These are phyloP conservation scores for Nebria brevicollis DNA, from an alignment of 2,888 invertebrate genomes.

Conservation along the genomic window DNA sequence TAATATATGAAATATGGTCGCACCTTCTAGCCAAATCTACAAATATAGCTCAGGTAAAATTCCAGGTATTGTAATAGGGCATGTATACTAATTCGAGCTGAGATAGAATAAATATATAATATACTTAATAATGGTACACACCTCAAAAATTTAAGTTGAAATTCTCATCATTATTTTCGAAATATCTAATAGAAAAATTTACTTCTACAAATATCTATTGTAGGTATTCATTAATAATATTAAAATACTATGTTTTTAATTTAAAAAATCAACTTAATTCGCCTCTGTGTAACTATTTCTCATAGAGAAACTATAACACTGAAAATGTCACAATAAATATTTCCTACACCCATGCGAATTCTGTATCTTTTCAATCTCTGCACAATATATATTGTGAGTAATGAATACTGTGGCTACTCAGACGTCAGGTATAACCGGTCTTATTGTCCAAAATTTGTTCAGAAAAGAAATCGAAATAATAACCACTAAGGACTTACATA, in stretches of 20 bases:
- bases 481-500: background rate
- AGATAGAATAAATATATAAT: background rate
- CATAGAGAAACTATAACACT: background rate
- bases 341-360: background rate
- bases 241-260: too few species aligned
- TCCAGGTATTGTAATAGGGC: background rate
- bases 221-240: too few species aligned
- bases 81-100: background rate
- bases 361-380: background rate
- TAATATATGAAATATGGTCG: background rate
- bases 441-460: slow-evolving; percentile 16
- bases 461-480: background rate
- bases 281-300: background rate
- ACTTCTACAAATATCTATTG: too few species aligned
- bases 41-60: background rate
- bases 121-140: background rate
- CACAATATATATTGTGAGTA: background rate
- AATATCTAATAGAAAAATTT: background rate
- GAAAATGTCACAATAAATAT: slow-evolving; percentile 30
- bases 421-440: slow-evolving; percentile 18
- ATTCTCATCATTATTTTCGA: background rate
- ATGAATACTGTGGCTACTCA: background rate
- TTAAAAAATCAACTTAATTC: background rate
- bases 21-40: background rate
- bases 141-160: background rate